These are phyloP conservation scores for Daphoenositta chrysoptera DNA, from an alignment of 2,113 vertebrate species.

Conservation along the genomic window DNA sequence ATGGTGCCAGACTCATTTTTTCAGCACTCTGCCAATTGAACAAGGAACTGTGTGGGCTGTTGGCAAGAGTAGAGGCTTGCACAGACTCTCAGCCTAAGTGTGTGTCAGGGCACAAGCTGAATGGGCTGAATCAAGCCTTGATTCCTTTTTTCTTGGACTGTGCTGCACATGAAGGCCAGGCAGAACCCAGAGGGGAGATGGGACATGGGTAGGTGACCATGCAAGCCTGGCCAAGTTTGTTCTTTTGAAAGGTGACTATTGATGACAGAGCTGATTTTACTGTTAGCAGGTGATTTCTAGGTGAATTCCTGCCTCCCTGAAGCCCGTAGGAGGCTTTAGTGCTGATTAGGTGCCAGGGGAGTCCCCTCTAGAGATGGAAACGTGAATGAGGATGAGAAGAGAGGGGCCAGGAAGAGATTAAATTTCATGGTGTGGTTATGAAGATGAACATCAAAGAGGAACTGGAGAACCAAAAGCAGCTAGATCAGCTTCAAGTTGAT, in stretches of 20 bases:
- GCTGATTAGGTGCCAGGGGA: constrained; percentile 21
- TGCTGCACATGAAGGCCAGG: neutral
- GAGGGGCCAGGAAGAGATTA: neutral
- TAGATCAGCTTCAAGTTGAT: neutral
- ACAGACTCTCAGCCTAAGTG: neutral
- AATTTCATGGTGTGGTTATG: neutral
- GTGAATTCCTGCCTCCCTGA: constrained; percentile 52
- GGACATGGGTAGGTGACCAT: neutral
- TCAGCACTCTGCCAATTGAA: neutral
- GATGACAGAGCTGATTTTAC: constrained; percentile 11
- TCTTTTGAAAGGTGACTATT: neutral
- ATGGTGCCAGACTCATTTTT: neutral
- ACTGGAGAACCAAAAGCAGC: neutral
- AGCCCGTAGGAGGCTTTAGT: constrained; percentile 4
- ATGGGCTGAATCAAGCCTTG: neutral
- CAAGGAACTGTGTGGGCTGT: neutral
- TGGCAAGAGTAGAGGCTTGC: neutral
- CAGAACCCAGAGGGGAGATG: neutral
- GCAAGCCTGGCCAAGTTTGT: neutral
- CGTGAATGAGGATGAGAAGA: neutral
- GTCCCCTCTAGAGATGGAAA: constrained; percentile 21
- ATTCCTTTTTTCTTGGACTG: neutral
- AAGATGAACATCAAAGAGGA: neutral
- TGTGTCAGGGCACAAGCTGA: neutral
- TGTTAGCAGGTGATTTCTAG: constrained; percentile 51